phyloP scores from a whole-genome alignment of 1,140 invertebrate species.

The Formica selysi region DNA sequence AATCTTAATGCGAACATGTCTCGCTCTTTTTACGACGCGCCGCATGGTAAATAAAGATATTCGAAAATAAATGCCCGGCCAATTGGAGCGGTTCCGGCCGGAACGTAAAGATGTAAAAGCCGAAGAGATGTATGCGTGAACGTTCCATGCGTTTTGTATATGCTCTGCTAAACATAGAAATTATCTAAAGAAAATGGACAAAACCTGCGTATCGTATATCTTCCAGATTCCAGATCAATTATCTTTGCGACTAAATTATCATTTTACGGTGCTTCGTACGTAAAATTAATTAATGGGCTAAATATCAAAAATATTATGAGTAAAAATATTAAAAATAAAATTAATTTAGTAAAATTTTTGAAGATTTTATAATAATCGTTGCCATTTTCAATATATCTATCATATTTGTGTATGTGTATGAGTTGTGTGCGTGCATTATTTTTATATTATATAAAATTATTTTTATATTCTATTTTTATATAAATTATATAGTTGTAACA shows the following conservation, averaged over 20 bases:
- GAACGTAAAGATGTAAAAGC: background rate
- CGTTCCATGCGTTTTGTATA: background rate
- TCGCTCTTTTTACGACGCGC: conserved; percentile 33
- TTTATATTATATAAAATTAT: no score
- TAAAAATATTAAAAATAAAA: no score
- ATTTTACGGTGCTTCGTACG: background rate
- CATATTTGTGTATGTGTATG: background rate
- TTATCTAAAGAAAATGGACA: background rate
- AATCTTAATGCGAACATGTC: conserved; percentile 49
- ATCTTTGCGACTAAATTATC: conserved; percentile 12
- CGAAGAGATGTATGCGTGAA: background rate
- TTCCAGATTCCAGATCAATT: background rate
- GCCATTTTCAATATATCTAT: background rate
- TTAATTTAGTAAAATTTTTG: background rate
- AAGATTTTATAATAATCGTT: background rate
- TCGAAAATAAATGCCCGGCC: conserved; percentile 47
- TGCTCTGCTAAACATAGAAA: background rate
- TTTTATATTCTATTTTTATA: background rate
- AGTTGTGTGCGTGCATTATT: background rate
- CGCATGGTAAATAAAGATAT: conserved; percentile 26
- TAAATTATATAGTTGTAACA: background rate
- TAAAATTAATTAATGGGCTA: background rate
- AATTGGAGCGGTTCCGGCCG: conserved; percentile 38
- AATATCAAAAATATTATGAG: background rate
- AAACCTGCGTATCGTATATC: background rate